phyloP scores from a whole-genome alignment of 1,140 invertebrate genomes.

The Phocides pigmalion region DNA sequence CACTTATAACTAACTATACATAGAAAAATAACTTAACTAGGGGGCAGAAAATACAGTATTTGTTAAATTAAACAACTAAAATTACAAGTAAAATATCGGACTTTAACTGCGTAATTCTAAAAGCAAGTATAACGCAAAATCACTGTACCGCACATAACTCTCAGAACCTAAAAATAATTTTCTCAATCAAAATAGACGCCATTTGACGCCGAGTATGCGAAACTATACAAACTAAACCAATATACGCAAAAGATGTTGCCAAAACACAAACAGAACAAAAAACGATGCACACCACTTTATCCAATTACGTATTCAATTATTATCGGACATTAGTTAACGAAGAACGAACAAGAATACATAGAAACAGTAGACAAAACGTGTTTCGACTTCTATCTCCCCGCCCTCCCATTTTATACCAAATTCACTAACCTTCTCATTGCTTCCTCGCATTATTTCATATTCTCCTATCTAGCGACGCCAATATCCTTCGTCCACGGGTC shows the following conservation, averaged over 20 bases:
- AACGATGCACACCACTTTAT: conserved; percentile 42
- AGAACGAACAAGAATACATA: conserved; percentile 58
- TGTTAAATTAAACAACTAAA: conserved; percentile 81
- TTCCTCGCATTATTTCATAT: conserved; percentile 66
- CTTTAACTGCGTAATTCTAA: conserved; percentile 75
- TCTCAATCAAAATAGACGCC: conserved; percentile 39
- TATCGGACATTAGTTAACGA: conserved; percentile 59
- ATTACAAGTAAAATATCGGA: conserved; percentile 74
- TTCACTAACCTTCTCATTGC: conserved; percentile 82
- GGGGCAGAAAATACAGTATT: conserved; percentile 82
- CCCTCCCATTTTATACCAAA: conserved; percentile 64
- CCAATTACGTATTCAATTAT: conserved; percentile 65
- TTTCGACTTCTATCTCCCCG: conserved; percentile 49
- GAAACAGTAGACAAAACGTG: conserved; percentile 64
- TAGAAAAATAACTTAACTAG: conserved; percentile 83
- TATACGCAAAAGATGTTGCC: conserved; percentile 37
- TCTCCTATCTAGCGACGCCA: conserved; percentile 69
- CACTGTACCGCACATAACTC: conserved; percentile 72
- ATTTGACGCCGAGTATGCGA: conserved; percentile 37
- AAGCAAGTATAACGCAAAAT: conserved; percentile 73
- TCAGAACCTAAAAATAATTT: conserved; percentile 64
- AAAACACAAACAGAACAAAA: conserved; percentile 39
- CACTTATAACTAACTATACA: conserved; percentile 84
- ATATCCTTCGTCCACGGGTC: conserved; percentile 46
- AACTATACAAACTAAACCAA: conserved; percentile 30